phyloP scores from a whole-genome alignment of 1,140 invertebrate genomes.

The Euura saliciscinereae region DNA sequence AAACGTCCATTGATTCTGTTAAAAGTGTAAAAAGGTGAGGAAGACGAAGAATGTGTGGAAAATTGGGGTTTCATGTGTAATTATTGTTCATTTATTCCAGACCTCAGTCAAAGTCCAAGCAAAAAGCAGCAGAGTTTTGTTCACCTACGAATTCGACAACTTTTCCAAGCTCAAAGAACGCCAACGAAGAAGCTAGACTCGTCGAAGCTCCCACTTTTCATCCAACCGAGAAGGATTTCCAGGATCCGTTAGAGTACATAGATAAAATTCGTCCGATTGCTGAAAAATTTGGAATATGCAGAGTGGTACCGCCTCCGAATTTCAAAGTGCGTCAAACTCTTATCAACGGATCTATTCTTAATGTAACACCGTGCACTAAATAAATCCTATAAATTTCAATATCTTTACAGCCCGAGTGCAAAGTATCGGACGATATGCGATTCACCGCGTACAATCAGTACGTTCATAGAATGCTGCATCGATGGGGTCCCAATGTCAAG shows the following conservation, averaged over 20 bases:
- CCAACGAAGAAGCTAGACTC: conserved; percentile 60
- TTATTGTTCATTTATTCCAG: conserved; percentile 27
- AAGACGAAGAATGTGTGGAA: conserved; percentile 12
- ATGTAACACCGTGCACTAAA: neutral
- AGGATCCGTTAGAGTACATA: conserved; percentile 90
- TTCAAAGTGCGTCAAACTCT: conserved; percentile 69
- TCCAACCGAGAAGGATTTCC: conserved; percentile 85
- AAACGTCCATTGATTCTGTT: conserved; percentile 36
- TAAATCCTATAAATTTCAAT: conserved; percentile 4
- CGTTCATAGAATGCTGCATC: conserved; percentile 84
- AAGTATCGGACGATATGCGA: conserved; percentile 82
- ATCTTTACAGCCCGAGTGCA: conserved; percentile 76
- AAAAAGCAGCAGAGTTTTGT: conserved; percentile 41
- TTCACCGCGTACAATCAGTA: conserved; percentile 94
- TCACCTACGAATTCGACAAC: conserved; percentile 61
- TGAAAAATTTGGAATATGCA: conserved; percentile 85
- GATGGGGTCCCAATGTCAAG: conserved; percentile 89
- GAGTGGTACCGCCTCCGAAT: conserved; percentile 84
- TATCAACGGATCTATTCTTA: neutral
- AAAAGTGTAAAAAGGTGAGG: conserved; percentile 40
- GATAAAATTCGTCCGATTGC: conserved; percentile 81
- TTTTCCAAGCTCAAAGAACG: conserved; percentile 60
- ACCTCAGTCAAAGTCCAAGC: conserved; percentile 38
- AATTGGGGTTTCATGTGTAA: neutral
- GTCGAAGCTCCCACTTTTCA: conserved; percentile 84